Percentiles rank a stretch among this genome's conserved stretches.
phyloP scores from a whole-genome alignment of 1,140 invertebrate genomes.

The Cryptotermes secundus region DNA sequence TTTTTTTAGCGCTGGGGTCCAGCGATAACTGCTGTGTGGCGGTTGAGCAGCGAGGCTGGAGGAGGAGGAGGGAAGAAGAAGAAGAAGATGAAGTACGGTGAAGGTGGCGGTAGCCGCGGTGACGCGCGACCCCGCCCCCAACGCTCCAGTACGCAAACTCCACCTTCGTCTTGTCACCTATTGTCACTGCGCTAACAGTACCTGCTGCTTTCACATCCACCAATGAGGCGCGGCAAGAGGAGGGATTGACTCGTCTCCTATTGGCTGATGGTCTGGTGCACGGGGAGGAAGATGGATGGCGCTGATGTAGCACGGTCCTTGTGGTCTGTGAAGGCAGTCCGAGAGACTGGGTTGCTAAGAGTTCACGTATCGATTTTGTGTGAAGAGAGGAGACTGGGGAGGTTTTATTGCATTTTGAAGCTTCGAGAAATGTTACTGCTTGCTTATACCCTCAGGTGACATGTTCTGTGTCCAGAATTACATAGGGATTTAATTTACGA shows the following conservation, averaged over 20 bases:
- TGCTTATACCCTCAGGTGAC: too few relatives aligned
- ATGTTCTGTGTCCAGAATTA: too few relatives aligned
- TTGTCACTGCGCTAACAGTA: not conserved
- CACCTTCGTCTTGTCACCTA: not conserved
- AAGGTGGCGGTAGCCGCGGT: not conserved
- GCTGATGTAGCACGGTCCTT: not conserved
- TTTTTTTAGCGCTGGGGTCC: constrained; percentile 13
- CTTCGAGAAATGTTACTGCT: too few relatives aligned
- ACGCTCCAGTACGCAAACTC: not conserved
- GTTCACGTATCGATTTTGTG: not conserved
- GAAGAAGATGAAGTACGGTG: too few relatives aligned
- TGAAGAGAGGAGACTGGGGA: too few relatives aligned
- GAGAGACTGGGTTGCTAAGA: not conserved
- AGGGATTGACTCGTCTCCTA: not conserved
- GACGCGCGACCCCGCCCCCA: not conserved
- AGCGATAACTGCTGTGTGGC: not conserved
- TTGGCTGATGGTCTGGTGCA: not conserved
- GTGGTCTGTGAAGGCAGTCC: not conserved
- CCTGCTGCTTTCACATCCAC: not conserved
- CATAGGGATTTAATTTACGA: too few relatives aligned
- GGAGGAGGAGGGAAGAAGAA: too few relatives aligned
- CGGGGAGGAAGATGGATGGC: not conserved
- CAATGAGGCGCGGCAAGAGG: not conserved
- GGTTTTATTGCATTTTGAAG: too few relatives aligned
- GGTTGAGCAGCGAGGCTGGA: not conserved